Conservation (phyloP, 2,888 invertebrate genomes). For the Platypus cylindrus region DNA sequence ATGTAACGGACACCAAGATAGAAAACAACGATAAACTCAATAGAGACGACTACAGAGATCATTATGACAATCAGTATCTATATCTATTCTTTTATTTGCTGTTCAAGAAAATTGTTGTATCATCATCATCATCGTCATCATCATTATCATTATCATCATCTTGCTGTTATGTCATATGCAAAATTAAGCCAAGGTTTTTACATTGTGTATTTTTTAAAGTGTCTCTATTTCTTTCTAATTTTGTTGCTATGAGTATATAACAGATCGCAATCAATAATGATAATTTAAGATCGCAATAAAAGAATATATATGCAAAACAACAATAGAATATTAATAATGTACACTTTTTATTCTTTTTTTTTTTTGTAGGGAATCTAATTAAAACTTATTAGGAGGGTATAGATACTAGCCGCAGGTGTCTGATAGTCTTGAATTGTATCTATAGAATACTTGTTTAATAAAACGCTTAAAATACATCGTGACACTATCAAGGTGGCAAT, state of each 20-base stretch:
- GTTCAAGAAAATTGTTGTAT: too few species aligned
- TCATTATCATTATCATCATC: too few species aligned
- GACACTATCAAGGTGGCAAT: conserved; percentile 25
- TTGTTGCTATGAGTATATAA: too few species aligned
- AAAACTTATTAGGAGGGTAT: conserved; percentile 15
- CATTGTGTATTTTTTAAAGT: too few species aligned
- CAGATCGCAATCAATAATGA: conserved; percentile 13
- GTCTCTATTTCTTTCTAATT: too few species aligned
- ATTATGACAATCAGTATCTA: too few species aligned
- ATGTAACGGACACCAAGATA: too few species aligned
- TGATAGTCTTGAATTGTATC: conserved; percentile 13
- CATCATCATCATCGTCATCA: too few species aligned
- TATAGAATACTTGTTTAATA: conserved; percentile 16
- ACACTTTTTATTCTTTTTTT: too few species aligned
- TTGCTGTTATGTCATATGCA: conserved; percentile 7
- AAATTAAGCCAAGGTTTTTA: conserved; percentile 7
- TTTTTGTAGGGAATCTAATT: conserved; percentile 15
- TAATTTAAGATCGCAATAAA: conserved; percentile 15
- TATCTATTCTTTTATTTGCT: too few species aligned
- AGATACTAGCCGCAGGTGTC: conserved; percentile 15
- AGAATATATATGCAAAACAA: conserved; percentile 14
- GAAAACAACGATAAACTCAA: too few species aligned
- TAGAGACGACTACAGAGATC: too few species aligned
- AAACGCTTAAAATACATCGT: conserved; percentile 22
- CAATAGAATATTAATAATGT: conserved; percentile 16